phyloP scores from a whole-genome alignment of 2,888 invertebrate genomes.

The Mythimna vitellina region DNA sequence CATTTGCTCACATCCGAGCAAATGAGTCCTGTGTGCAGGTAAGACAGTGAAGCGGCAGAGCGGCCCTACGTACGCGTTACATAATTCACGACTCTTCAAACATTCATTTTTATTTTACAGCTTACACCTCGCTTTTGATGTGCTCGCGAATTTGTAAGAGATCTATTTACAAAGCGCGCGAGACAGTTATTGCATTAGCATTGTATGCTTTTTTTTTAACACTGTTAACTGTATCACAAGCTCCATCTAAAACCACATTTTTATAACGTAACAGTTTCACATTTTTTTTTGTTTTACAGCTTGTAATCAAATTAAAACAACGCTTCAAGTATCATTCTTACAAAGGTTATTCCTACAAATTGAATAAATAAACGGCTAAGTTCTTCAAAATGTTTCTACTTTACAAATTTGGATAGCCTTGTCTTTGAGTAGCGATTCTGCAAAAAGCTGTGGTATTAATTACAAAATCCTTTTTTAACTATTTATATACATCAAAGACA shows the following conservation, averaged over 20 bases:
- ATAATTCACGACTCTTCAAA: constrained; percentile 76
- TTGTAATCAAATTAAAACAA: constrained; percentile 43
- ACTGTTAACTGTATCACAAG: constrained; percentile 4
- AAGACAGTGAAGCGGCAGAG: constrained; percentile 58
- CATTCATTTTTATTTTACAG: constrained; percentile 76
- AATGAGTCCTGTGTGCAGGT: constrained; percentile 69
- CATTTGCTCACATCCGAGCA: constrained; percentile 65
- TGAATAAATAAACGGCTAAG: constrained; percentile 59
- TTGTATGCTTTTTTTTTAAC: constrained; percentile 54
- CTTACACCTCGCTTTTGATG: constrained; percentile 72
- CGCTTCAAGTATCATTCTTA: constrained; percentile 33
- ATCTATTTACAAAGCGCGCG: constrained; percentile 69
- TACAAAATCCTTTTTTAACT: constrained; percentile 44
- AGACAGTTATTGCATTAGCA: constrained; percentile 60
- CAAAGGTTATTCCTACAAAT: constrained; percentile 57
- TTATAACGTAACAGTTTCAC: constrained; percentile 15
- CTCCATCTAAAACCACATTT: constrained; percentile 12
- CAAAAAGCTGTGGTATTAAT: constrained; percentile 36
- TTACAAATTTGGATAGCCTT: constrained; percentile 38
- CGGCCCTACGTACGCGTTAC: constrained; percentile 63
- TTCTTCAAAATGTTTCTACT: constrained; percentile 50
- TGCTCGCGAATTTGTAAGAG: constrained; percentile 70
- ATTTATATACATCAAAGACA: constrained; percentile 31
- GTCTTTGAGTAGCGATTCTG: constrained; percentile 23
- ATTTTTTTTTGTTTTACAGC: constrained; percentile 27